Percentiles rank a stretch among this genome's conserved stretches.
Conservation (phyloP, 2,888 invertebrate genomes). For the Chymomyza procnemis region DNA sequence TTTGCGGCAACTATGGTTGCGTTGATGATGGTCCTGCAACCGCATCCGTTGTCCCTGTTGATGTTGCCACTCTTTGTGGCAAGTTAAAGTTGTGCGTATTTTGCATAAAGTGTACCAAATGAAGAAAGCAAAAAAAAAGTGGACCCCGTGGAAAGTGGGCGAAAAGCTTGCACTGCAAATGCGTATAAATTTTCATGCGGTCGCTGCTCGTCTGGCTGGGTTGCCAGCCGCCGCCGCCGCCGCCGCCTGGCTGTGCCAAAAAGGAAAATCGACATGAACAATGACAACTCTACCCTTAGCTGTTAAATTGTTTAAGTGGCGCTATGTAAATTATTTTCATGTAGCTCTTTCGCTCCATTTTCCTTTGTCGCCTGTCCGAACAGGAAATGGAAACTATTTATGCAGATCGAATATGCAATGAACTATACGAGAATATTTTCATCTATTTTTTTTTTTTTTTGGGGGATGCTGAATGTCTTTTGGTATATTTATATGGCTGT, state of each 20-base stretch:
- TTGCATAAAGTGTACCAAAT: conserved; percentile 12
- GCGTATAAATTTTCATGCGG: background rate
- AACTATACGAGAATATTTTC: no score
- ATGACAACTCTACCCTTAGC: background rate
- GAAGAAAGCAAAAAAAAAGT: no score
- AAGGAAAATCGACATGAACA: conserved; percentile 4
- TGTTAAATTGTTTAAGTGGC: conserved; percentile 13
- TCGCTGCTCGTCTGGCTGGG: conserved; percentile 3
- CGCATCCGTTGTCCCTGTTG: conserved; percentile 7
- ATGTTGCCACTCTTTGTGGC: background rate
- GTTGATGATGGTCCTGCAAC: conserved; percentile 44
- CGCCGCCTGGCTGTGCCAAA: conserved; percentile 10
- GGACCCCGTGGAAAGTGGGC: no score
- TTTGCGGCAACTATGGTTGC: conserved; percentile 41
- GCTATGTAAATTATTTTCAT: conserved; percentile 51
- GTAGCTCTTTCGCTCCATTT: background rate
- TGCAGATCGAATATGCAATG: conserved; percentile 69
- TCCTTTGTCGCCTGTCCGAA: conserved; percentile 2
- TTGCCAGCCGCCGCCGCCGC: no score
- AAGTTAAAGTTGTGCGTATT: conserved; percentile 22
- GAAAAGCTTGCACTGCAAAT: background rate
- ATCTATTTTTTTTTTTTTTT: conserved; percentile 28
- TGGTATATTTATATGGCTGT: conserved; percentile 45
- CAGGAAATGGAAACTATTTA: conserved; percentile 60
- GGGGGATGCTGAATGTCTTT: conserved; percentile 7